Conservation (phyloP, 2,113 vertebrate species). For the Centropus unirufus region DNA sequence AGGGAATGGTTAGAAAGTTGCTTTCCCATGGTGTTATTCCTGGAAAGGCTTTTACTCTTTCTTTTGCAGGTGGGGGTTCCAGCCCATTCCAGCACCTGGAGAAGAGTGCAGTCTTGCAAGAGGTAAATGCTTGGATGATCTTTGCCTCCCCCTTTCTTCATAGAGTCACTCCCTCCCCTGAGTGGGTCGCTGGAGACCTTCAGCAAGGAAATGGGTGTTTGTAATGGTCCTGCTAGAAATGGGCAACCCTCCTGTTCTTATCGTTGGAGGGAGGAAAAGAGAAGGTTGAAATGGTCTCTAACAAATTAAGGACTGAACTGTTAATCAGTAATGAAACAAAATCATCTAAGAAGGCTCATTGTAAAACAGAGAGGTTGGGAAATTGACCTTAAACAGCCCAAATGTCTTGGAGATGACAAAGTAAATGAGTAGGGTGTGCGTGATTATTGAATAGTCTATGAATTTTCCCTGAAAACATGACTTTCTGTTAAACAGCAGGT, state of each 20-base stretch:
- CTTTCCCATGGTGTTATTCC: neutral
- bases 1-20: neutral
- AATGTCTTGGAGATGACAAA: neutral
- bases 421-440: neutral
- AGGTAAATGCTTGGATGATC: constrained; percentile 69
- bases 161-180: neutral
- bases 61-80: constrained; percentile 77
- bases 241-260: neutral
- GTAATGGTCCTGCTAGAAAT: neutral
- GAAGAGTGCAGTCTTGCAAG: constrained; percentile 85
- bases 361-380: neutral
- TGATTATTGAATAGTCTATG: neutral
- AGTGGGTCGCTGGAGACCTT: neutral
- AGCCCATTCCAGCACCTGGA: constrained; percentile 85
- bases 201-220: neutral
- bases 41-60: neutral
- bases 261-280: neutral
- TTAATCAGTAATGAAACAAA: neutral
- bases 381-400: neutral
- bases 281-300: neutral
- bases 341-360: neutral
- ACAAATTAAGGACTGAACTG: neutral
- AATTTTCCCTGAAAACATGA: neutral
- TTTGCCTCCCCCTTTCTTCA: neutral
- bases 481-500: neutral